Evolutionary conservation across 1,140 invertebrate genomes (phyloP).

Genomic region (Piezodorus guildinii): DNA sequence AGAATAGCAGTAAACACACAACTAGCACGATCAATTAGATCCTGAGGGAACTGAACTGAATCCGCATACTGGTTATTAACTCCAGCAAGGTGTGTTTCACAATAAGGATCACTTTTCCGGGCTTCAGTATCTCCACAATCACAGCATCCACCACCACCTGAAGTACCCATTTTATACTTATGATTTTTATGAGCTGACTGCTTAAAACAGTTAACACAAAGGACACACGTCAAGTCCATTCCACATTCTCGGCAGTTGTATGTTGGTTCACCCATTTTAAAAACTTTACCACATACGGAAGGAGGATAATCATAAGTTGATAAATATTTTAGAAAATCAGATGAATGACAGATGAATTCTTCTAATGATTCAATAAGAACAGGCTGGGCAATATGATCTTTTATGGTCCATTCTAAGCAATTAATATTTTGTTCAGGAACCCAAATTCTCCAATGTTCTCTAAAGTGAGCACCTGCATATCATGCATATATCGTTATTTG

Average conservation of each 20-base stretch:
- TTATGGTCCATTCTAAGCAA: constrained; percentile 56
- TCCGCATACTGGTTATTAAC: constrained; percentile 37
- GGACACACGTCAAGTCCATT: constrained; percentile 92
- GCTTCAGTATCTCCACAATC: constrained; percentile 93
- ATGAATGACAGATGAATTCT: constrained; percentile 62
- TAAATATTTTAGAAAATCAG: constrained; percentile 44
- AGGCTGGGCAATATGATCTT: constrained; percentile 53
- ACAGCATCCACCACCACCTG: constrained; percentile 86
- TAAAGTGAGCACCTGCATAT: constrained; percentile 46
- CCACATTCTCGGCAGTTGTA: constrained; percentile 96
- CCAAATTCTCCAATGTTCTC: constrained; percentile 55
- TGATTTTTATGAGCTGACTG: constrained; percentile 75
- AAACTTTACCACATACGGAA: constrained; percentile 85
- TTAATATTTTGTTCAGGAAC: constrained; percentile 55
- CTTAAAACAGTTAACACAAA: constrained; percentile 96
- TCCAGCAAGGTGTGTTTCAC: constrained; percentile 55
- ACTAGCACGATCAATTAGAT: constrained; percentile 57
- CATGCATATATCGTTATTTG: no score
- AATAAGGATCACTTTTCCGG: constrained; percentile 82
- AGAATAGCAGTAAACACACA: constrained; percentile 63
- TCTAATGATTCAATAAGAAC: constrained; percentile 59
- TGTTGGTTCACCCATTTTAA: constrained; percentile 92
- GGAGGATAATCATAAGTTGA: constrained; percentile 50
- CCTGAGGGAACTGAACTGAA: constrained; percentile 43
- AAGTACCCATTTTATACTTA: constrained; percentile 92